Base-by-base conservation (phyloP, 1,140 invertebrate species). In the silkworm (Bombyx mori) region DNA sequence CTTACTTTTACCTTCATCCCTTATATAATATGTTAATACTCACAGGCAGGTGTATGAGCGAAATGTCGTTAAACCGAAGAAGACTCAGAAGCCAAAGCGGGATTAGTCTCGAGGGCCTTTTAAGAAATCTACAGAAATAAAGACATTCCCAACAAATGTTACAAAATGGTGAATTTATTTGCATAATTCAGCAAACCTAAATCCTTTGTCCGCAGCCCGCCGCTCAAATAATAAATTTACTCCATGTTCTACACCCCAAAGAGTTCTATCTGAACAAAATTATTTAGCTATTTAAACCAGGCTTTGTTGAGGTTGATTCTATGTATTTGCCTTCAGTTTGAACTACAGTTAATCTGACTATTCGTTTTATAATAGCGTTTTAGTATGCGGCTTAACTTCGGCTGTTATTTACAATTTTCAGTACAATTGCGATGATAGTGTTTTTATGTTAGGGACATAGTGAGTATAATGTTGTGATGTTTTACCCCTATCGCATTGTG, bases 71-170 rank as follows among this genome's bases (percentile, higher is more conserved):
- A 62, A 66, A 73, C 56, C 70, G 70, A 71, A 73, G 71, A 69
- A 68, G 74, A 79, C 79, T 77, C 68, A 72, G 75, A 71, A 76
- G 66, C 70, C 68, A 69, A 74, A 77, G 68, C 69, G 56, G 75
- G 77, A 82, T 81, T 78, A 79, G 73, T 70, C 71, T 75, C 68
- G 58, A 75, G 68, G 72, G 73, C 69, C 77, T 79, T 80, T 80
- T 78, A 81, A 85, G 78, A 79, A 81, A 80, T 82, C 75, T 76
- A 70, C 75, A 71, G 67, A 82, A 82, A 83, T 82, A 83, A 85
- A 83, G 80, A 80, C 80, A 85, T 83, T 83, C 72, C 74, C 73
- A 85, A 85, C 82, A 83, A 85, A 85, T 85, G 82, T 85, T 85
- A 79, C 80, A 80, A 71, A 82, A 85, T 85, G 79, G 77, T 77